These are phyloP conservation scores for Craseonycteris thonglongyai DNA, from an alignment of 2,113 vertebrate species.

Conservation along the genomic window DNA sequence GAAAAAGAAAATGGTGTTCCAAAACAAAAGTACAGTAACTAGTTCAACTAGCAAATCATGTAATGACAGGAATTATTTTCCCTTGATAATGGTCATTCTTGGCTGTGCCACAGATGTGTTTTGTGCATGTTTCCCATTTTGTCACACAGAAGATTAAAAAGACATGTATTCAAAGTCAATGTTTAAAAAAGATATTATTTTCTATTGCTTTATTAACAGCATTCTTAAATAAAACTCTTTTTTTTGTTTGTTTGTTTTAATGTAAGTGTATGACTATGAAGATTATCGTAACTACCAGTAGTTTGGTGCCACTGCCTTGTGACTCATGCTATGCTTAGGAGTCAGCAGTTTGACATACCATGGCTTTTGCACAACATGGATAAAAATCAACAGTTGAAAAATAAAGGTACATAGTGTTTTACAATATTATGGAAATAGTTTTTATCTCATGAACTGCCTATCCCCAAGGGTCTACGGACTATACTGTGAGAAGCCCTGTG, in stretches of 20 bases:
- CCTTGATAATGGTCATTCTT: not conserved
- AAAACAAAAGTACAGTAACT: not conserved
- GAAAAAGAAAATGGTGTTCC: not conserved
- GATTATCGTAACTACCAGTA: not conserved
- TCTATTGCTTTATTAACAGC: not conserved
- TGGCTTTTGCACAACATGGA: not conserved
- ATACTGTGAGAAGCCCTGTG: not conserved
- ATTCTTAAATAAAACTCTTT: not conserved
- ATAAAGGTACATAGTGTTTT: not conserved
- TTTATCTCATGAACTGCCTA: not conserved
- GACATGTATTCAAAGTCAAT: not conserved
- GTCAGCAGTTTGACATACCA: not conserved
- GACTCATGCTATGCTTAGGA: not conserved
- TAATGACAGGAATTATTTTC: not conserved
- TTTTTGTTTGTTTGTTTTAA: not conserved
- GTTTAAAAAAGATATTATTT: slow-evolving; percentile 1
- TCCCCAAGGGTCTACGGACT: not conserved
- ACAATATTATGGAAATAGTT: not conserved
- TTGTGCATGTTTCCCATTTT: not conserved
- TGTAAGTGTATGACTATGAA: not conserved
- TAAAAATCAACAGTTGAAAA: not conserved
- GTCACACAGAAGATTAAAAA: not conserved
- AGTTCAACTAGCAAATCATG: not conserved
- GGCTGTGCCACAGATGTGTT: not conserved
- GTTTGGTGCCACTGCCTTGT: not conserved